A percentile compares a stretch with the other conserved stretches of the same genome.
phyloP scores from a whole-genome alignment of 2,113 vertebrate genomes.

The Coregonus clupeaformis region DNA sequence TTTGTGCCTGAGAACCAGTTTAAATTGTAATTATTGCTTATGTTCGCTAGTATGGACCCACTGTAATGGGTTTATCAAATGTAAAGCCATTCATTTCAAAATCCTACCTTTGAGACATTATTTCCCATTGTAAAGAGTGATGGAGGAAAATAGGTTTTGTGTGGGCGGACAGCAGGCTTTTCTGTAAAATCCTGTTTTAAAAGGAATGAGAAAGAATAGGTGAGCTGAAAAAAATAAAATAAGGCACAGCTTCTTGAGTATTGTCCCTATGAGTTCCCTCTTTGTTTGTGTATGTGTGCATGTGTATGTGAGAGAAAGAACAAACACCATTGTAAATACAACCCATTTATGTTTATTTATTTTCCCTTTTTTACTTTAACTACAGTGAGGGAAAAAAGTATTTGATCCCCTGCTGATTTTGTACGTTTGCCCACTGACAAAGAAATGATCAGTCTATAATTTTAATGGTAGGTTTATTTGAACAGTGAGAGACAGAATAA shows the following conservation, averaged over 20 bases:
- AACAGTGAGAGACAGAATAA: too few relatives aligned
- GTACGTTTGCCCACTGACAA: too few relatives aligned
- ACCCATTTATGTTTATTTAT: too few relatives aligned
- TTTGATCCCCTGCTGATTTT: too few relatives aligned
- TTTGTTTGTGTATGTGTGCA: slow-evolving; percentile 31
- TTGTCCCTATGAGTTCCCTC: slow-evolving; percentile 34
- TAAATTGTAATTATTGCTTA: too few relatives aligned
- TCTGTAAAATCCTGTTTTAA: slow-evolving; percentile 71
- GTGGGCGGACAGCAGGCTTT: slow-evolving; percentile 67
- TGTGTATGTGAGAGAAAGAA: slow-evolving; percentile 21
- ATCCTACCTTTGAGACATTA: slow-evolving; percentile 64
- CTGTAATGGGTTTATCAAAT: slow-evolving; percentile 50
- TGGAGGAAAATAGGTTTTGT: slow-evolving; percentile 52
- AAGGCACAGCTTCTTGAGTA: slow-evolving; percentile 53
- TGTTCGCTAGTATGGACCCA: slow-evolving; percentile 29
- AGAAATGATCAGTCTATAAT: too few relatives aligned
- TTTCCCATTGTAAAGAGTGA: slow-evolving; percentile 62
- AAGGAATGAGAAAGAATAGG: slow-evolving; percentile 68
- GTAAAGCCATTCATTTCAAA: slow-evolving; percentile 56
- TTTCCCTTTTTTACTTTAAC: too few relatives aligned
- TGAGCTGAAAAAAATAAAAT: slow-evolving; percentile 63
- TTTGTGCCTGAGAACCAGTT: too few relatives aligned
- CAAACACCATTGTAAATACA: slow-evolving; percentile 12
- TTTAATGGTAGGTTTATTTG: too few relatives aligned
- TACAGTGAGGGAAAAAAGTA: too few relatives aligned